Evolutionary conservation across 2,888 invertebrate genomes (phyloP).

Genomic region (Erannis defoliaria): DNA sequence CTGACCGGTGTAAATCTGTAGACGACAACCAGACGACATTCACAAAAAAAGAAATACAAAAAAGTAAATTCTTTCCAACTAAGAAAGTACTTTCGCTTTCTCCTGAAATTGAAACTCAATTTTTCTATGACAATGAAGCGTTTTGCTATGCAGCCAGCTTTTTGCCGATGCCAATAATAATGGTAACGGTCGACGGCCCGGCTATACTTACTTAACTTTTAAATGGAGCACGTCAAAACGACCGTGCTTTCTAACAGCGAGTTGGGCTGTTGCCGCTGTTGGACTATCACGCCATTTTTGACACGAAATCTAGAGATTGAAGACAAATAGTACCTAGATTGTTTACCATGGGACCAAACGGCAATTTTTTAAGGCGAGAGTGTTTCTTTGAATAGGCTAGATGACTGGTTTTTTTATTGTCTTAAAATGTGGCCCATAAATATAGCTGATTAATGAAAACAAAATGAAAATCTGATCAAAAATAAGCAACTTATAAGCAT

Average conservation of each 20-base stretch:
- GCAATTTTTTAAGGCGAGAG: no score
- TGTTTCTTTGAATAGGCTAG: no score
- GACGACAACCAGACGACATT: conserved; percentile 5
- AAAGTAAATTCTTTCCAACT: not conserved
- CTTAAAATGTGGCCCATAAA: no score
- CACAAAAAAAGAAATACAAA: conserved; percentile 8
- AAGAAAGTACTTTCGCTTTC: conserved; percentile 41
- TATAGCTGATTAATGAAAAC: no score
- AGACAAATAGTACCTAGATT: not conserved
- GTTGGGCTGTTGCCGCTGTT: conserved; percentile 29
- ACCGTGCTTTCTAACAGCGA: conserved; percentile 72
- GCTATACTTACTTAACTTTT: conserved; percentile 67
- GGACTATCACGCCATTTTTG: conserved; percentile 27
- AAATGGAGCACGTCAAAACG: conserved; percentile 75
- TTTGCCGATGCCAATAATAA: conserved; percentile 52
- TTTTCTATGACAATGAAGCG: conserved; percentile 48
- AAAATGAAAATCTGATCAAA: no score
- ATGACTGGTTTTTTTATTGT: no score
- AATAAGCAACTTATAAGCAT: no score
- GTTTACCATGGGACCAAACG: not conserved
- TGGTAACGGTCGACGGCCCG: conserved; percentile 63
- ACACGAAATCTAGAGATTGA: conserved; percentile 12
- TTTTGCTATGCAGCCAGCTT: conserved; percentile 50
- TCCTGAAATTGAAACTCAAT: conserved; percentile 42
- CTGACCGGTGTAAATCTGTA: not conserved